Evolutionary conservation across 1,140 invertebrate genomes (phyloP).

Genomic region (Globodera rostochiensis): DNA sequence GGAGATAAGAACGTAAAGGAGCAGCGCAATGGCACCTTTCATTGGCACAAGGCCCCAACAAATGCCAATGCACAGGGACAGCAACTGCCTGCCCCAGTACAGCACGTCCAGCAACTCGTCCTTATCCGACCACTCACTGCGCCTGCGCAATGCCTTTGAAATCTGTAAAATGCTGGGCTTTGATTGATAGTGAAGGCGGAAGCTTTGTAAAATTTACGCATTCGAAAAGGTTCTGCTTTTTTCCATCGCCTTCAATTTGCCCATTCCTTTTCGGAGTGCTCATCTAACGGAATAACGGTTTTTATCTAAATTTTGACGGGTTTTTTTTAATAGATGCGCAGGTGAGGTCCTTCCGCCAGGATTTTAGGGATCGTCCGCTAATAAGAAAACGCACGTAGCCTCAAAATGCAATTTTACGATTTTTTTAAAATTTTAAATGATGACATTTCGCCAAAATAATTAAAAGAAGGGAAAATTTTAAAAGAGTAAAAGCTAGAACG

Average conservation of each 20-base stretch:
- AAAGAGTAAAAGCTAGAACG: too few species aligned
- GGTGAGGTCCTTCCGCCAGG: too few species aligned
- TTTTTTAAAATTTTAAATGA: too few species aligned
- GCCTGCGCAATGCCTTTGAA: constrained; percentile 47
- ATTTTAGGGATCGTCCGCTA: too few species aligned
- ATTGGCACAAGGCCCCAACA: constrained; percentile 58
- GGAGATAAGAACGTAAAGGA: constrained; percentile 56
- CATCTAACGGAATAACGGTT: background rate
- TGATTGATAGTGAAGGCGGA: background rate
- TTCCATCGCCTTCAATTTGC: background rate
- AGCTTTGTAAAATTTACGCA: background rate
- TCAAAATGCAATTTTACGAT: too few species aligned
- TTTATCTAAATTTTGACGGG: background rate
- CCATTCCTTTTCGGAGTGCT: background rate
- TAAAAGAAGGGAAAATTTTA: too few species aligned
- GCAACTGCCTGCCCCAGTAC: constrained; percentile 60
- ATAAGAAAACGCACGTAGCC: too few species aligned
- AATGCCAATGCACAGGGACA: constrained; percentile 55
- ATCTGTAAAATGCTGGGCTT: constrained; percentile 38
- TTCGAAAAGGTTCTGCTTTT: constrained; percentile 1
- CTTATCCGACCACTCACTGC: constrained; percentile 56
- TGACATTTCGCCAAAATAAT: too few species aligned
- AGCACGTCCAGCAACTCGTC: constrained; percentile 61
- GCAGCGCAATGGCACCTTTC: constrained; percentile 53
- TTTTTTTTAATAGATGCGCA: too few species aligned